Percentiles rank a stretch among this genome's conserved stretches.
phyloP scores from a whole-genome alignment of 2,888 invertebrate species.

The Amitus sp. region DNA sequence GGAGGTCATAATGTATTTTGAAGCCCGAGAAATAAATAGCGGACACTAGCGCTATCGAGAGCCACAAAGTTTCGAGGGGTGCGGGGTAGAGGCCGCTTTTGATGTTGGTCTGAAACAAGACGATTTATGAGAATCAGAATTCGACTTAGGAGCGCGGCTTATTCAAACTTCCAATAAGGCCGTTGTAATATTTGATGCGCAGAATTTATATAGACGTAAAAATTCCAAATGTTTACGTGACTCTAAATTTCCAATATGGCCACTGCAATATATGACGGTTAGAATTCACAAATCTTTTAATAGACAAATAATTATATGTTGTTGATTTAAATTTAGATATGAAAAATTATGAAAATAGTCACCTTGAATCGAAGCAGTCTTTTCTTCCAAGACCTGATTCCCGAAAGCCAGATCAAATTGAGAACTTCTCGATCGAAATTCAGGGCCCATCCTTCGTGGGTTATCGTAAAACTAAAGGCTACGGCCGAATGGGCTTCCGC shows the following conservation, averaged over 20 bases:
- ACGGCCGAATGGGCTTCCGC: conserved; percentile 99
- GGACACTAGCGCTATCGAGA: conserved; percentile 82
- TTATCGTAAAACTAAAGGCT: conserved; percentile 96
- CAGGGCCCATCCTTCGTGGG: conserved; percentile 98
- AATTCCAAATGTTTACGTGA: no score
- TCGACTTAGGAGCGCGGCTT: no score
- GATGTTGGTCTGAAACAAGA: conserved; percentile 87
- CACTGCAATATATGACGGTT: no score
- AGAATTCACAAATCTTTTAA: no score
- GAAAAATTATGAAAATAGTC: no score
- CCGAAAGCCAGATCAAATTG: conserved; percentile 94
- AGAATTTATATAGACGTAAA: no score
- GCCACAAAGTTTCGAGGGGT: conserved; percentile 87
- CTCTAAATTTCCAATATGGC: no score
- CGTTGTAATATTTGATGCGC: no score
- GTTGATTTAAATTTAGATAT: no score
- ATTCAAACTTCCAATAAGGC: no score
- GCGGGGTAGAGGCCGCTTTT: conserved; percentile 97
- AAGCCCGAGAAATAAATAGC: conserved; percentile 83
- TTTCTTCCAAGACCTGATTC: conserved; percentile 95
- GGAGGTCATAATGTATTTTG: conserved; percentile 86
- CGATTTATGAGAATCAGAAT: neutral
- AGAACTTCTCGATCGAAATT: conserved; percentile 98
- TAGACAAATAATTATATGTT: no score
- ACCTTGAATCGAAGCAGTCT: conserved; percentile 91